Evolutionary conservation across 2,888 invertebrate species (phyloP), one percentile per base, ranked within the genome.

Genomic region (Hermaeophaga mercurialis): DNA sequence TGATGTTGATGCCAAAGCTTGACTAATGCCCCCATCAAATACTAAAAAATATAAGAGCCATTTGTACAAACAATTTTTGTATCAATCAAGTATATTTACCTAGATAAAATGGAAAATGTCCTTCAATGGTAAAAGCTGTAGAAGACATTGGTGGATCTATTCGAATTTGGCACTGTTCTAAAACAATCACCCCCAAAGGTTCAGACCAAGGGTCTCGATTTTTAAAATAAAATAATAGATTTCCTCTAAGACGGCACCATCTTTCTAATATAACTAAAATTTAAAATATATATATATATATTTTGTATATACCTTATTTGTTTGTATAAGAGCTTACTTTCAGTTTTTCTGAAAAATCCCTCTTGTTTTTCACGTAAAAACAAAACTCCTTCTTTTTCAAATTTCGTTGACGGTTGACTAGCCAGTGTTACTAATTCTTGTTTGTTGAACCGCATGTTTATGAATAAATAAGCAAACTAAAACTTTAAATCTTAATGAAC

Each of bases 211-310:
- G 89, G 76, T 95, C 93, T 66, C 89, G 86, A 41, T 90, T 90
- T 78, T 94, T 94, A 74, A 95, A 88, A 78, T 95, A 96, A 80
- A 96, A 96, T 56, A 97, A 80, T 11, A 96, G 82, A 79, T 96
- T 97, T 57, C 96, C 96, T 67, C 92, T 84, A 31, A 97, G 83
- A 62, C 94, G 86, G 78, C 94, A 96, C 91, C 94, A 95, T 73
- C 91, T 81, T 75, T 91, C 90, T 68, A 86, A 81, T 74, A 84
- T 89, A 66, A 88, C 91, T 91, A 79, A 45, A 80, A 80, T 63
- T 39, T 65, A 66, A 48, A 38, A 46, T 2, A 31, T 18, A 45
- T 18, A 41, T 19, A 36, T 17, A 5, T 1, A 22, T 9, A 11
- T 17, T 26, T 48, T 4, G 7, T 19, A 22, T 12, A 6, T 18